phyloP scores from a whole-genome alignment of 2,797 vertebrate genomes.

The Rousettus madagascariensis region DNA sequence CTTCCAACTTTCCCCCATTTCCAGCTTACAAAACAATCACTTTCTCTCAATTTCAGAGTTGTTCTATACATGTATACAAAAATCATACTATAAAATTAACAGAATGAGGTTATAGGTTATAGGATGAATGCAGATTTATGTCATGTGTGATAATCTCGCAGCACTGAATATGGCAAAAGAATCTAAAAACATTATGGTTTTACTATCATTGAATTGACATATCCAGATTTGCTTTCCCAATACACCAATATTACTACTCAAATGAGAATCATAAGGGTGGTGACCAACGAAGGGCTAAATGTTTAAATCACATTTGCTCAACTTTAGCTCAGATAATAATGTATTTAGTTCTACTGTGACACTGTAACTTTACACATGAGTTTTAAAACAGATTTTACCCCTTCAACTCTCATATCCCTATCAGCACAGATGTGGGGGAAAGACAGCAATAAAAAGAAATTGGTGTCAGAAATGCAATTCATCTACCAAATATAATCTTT shows the following conservation, averaged over 20 bases:
- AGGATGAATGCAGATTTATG: background rate
- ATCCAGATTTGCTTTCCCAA: background rate
- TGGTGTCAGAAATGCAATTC: conserved; percentile 33
- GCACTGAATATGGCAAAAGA: background rate
- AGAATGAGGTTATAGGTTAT: background rate
- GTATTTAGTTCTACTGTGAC: background rate
- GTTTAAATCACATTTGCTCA: background rate
- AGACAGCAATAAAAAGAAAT: background rate
- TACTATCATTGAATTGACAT: background rate
- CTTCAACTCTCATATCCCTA: conserved; percentile 46
- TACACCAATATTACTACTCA: background rate
- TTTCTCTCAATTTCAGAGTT: background rate
- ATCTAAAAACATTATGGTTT: background rate
- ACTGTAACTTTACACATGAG: background rate
- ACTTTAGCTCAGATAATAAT: background rate
- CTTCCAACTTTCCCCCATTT: background rate
- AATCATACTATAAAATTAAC: background rate
- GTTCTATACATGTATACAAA: background rate
- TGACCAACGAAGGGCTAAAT: background rate
- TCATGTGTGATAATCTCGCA: background rate
- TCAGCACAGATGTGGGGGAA: background rate
- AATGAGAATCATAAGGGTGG: background rate
- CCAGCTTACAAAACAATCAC: background rate
- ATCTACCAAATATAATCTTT: conserved; percentile 31
- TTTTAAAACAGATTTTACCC: conserved; percentile 42